Conservation (phyloP, 1,140 invertebrate genomes). For the Zaprionus gabonicus region DNA sequence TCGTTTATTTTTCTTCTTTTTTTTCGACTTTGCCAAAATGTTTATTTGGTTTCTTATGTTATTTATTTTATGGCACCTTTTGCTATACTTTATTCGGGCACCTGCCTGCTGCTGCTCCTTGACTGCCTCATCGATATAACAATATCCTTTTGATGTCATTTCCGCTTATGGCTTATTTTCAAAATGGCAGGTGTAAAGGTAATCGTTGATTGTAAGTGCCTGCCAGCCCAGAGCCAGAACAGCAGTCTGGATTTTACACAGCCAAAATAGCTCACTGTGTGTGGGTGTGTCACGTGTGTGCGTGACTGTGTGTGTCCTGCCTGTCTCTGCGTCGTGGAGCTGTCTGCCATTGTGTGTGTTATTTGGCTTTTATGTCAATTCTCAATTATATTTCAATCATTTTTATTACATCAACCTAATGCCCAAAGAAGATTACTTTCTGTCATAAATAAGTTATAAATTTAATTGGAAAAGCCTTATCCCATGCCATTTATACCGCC, state of each 20-base stretch:
- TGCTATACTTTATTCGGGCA: slow-evolving; percentile 71
- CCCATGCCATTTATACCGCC: background rate
- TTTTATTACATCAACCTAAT: slow-evolving; percentile 81
- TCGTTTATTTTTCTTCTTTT: slow-evolving; percentile 43
- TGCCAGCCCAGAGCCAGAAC: slow-evolving; percentile 47
- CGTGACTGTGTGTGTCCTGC: slow-evolving; percentile 10
- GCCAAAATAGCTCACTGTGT: slow-evolving; percentile 40
- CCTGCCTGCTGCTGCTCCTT: slow-evolving; percentile 31
- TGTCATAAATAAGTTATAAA: slow-evolving; percentile 80
- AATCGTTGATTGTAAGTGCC: slow-evolving; percentile 82
- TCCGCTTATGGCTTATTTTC: slow-evolving; percentile 83
- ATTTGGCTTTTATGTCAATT: slow-evolving; percentile 80
- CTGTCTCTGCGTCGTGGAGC: background rate
- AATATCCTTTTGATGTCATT: slow-evolving; percentile 83
- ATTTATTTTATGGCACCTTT: slow-evolving; percentile 83
- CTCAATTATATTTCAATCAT: slow-evolving; percentile 83
- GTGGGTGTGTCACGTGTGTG: slow-evolving; percentile 20
- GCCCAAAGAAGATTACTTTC: slow-evolving; percentile 78
- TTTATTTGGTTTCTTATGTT: slow-evolving; percentile 81
- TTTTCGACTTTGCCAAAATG: slow-evolving; percentile 71
- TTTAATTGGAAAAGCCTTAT: slow-evolving; percentile 76
- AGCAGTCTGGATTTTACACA: slow-evolving; percentile 68
- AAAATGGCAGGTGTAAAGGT: slow-evolving; percentile 83
- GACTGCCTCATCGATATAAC: slow-evolving; percentile 76
- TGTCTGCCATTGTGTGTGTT: slow-evolving; percentile 46